Base-by-base conservation (phyloP, 2,113 vertebrate species). In the Tympanuchus pallidicinctus region DNA sequence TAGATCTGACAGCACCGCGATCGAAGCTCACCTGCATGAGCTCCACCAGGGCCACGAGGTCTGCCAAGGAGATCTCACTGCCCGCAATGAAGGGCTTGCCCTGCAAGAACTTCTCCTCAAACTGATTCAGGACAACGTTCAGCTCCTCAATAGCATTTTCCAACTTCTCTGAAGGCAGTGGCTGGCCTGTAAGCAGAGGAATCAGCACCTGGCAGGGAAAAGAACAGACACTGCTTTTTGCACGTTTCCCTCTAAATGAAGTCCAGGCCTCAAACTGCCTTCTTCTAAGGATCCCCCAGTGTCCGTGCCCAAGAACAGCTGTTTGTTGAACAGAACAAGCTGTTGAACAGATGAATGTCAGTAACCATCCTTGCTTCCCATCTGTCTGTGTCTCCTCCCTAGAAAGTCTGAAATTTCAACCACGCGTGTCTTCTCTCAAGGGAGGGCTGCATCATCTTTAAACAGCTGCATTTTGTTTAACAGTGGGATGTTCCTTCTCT, bases 31-130 rank as follows among this genome's bases (percentile, higher is more conserved):
- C 98, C 96, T 99, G 99, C 98, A 99, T 98, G 91, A 99, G 92
- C 89, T 99, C 98, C 10, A 98, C 98, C 43, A 99, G 25, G 0
- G 99, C 99, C 52, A 98, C 93, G 21, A 99, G 60, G 45, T 99
- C 99, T 5, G 99, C 99, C 97, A 99, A 50, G 30, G 99, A 99
- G 92, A 99, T 90, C 45, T 98, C 90, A 0, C 97, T 81, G 18
- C 98, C 98, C 2, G 80, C 43, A 0, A 99, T 98, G 96, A 99
- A 99, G 28, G 95, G 91, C 71, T 97, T 98, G 92, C 98, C 95
- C 95, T 98, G 96, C 66, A 99, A 97, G 95, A 99, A 99, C 32
- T 98, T 98, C 45, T 98, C 95, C 91, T 99, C 98, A 34, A 99
- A 95, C 54, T 98, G 61, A 34, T 97, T 90, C 75, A 99, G 94